A percentile compares a stretch with the other conserved stretches of the same genome.
phyloP scores from a whole-genome alignment of 2,888 invertebrate genomes.

The Dorcus parallelipipedus region DNA sequence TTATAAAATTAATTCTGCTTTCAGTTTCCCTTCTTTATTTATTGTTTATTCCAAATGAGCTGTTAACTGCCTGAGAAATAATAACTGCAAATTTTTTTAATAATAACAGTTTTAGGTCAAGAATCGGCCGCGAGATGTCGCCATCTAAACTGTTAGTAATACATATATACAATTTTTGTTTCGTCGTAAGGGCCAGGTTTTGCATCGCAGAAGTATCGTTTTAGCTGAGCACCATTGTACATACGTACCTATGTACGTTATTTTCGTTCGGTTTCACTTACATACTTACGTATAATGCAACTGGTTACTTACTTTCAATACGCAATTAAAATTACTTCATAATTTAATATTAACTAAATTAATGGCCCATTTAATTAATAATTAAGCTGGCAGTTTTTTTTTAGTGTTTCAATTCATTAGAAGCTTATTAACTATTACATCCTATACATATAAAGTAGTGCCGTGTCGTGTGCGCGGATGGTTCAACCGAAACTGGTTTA shows the following conservation, averaged over 20 bases:
- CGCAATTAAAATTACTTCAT: too few species aligned
- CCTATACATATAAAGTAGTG: background rate
- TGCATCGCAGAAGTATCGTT: background rate
- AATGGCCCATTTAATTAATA: constrained; percentile 16
- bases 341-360: constrained; percentile 15
- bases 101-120: too few species aligned
- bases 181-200: background rate
- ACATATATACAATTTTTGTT: too few species aligned
- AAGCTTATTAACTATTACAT: background rate
- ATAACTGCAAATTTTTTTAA: too few species aligned
- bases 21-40: too few species aligned
- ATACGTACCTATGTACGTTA: background rate
- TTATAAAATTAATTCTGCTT: too few species aligned
- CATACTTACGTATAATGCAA: too few species aligned
- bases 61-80: too few species aligned
- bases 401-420: background rate
- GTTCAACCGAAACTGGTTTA: background rate
- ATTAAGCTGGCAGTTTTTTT: constrained; percentile 18
- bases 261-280: background rate
- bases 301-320: too few species aligned
- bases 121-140: too few species aligned
- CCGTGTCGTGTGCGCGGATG: background rate
- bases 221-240: background rate
- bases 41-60: too few species aligned
- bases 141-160: too few species aligned